A percentile compares a stretch with the other conserved stretches of the same genome.
These are phyloP conservation scores for Nomada ruficornis DNA, from an alignment of 2,888 invertebrate species.

Conservation along the genomic window DNA sequence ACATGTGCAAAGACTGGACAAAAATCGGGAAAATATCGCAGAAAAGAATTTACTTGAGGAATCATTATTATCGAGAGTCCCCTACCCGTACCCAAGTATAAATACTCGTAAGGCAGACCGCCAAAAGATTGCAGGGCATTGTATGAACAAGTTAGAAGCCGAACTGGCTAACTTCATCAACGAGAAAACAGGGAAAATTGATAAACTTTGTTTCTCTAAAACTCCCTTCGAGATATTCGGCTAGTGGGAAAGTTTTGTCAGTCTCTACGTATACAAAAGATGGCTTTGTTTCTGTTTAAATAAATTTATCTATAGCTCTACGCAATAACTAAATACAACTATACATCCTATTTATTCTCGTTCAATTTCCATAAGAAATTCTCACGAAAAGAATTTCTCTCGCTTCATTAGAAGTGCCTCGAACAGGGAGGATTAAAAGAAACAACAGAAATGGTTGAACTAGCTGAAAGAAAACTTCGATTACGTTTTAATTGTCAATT, in stretches of 20 bases:
- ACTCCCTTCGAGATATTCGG: no score
- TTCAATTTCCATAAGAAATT: neutral
- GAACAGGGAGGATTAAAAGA: neutral
- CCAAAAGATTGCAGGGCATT: neutral
- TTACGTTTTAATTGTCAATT: slow-evolving; percentile 25
- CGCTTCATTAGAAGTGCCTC: neutral
- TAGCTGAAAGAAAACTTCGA: neutral
- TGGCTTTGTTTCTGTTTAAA: no score
- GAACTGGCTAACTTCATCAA: neutral
- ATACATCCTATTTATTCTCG: no score
- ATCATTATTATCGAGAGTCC: neutral
- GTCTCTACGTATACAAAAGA: no score
- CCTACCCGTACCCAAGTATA: neutral
- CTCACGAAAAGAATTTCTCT: neutral
- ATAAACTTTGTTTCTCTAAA: no score
- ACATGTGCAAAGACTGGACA: neutral
- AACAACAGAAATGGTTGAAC: neutral
- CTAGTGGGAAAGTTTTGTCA: no score
- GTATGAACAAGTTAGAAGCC: neutral
- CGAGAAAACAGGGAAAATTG: no score
- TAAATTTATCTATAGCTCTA: no score
- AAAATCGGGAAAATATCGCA: neutral
- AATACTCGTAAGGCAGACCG: neutral
- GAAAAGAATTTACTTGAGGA: neutral
- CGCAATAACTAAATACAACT: no score